These are phyloP conservation scores for Cryptocephalus moraei DNA, from an alignment of 2,888 invertebrate species.

Conservation along the genomic window DNA sequence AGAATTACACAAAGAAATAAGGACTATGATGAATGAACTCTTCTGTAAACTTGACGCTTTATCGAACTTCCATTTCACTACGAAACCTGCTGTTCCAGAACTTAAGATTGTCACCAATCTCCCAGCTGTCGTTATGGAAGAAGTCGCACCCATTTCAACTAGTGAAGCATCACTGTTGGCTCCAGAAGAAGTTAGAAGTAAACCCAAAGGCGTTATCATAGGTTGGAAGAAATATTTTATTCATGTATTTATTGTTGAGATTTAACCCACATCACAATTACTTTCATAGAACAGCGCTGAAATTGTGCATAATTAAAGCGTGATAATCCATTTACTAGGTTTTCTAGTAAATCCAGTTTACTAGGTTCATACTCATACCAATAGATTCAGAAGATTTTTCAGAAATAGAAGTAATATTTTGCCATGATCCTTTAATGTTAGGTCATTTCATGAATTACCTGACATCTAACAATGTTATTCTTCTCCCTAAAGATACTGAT, in stretches of 20 bases:
- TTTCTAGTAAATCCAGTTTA: too few relatives aligned
- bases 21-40: conserved; percentile 59
- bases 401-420: too few relatives aligned
- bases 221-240: conserved; percentile 17
- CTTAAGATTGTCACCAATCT: conserved; percentile 83
- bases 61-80: conserved; percentile 90
- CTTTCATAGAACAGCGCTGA: too few relatives aligned
- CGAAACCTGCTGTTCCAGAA: conserved; percentile 76
- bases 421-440: too few relatives aligned
- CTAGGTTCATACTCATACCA: too few relatives aligned
- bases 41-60: conserved; percentile 85
- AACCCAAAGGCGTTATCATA: conserved; percentile 44
- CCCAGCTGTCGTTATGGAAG: conserved; percentile 88
- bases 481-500: too few relatives aligned
- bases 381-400: too few relatives aligned
- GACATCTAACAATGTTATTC: too few relatives aligned
- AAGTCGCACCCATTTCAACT: conserved; percentile 84
- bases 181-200: conserved; percentile 77
- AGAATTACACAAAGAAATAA: conserved; percentile 69
- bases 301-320: too few relatives aligned
- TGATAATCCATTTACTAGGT: too few relatives aligned
- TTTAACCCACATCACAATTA: not conserved
- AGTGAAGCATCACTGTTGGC: conserved; percentile 79
- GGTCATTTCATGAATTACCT: too few relatives aligned
- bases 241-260: not conserved